Percentiles rank a stretch among this genome's conserved stretches.
These are phyloP conservation scores for Centropus bengalensis DNA, from an alignment of 2,113 vertebrate genomes.

Conservation along the genomic window DNA sequence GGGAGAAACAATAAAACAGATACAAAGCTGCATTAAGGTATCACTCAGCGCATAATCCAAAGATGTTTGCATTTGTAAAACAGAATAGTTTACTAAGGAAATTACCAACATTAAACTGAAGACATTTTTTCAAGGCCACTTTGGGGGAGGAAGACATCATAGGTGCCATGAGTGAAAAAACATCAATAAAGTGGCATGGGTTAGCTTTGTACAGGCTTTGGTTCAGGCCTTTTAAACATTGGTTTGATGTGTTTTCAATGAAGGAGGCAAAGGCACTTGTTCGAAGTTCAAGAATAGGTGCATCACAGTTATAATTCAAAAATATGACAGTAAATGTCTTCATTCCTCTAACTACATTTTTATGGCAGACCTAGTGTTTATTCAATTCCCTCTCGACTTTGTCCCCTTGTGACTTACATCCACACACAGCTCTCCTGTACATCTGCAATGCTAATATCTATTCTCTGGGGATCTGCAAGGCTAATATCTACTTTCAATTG, in stretches of 20 bases:
- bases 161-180: neutral
- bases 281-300: rapidly evolving
- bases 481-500: neutral
- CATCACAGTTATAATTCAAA: neutral
- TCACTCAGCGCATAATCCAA: neutral
- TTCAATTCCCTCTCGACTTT: neutral
- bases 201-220: neutral
- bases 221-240: neutral
- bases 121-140: neutral
- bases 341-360: neutral
- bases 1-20: neutral
- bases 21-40: neutral
- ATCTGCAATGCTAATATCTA: neutral
- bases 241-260: neutral
- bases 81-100: neutral
- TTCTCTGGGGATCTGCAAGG: neutral
- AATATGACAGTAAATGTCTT: rapidly evolving
- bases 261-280: neutral
- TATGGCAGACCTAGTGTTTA: neutral
- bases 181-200: rapidly evolving
- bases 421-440: rapidly evolving
- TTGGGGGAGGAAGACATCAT: neutral
- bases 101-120: neutral
- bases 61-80: neutral
- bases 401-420: neutral